Evolutionary conservation across 2,113 vertebrate genomes (phyloP).

Genomic region (Dipodomys ordii): DNA sequence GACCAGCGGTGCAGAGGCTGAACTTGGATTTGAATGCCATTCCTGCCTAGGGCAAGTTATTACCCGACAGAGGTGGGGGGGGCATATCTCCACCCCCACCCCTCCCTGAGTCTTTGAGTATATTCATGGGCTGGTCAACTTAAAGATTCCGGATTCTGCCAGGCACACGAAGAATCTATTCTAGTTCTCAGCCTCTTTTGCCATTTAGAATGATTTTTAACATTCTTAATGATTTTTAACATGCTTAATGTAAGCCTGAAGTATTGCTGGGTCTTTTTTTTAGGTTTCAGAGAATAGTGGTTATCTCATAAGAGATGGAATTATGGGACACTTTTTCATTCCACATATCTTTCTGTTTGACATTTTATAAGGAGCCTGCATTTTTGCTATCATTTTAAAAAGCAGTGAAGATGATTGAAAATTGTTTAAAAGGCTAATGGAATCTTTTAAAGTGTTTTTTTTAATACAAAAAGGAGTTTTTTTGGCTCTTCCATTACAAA

Average conservation of each 20-base stretch:
- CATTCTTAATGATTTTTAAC: neutral
- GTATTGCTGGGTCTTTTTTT: neutral
- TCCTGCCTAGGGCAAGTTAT: slow-evolving; percentile 17
- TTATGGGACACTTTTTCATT: neutral
- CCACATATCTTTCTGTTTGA: slow-evolving; percentile 46
- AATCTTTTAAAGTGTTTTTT: slow-evolving; percentile 61
- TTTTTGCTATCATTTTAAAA: slow-evolving; percentile 69
- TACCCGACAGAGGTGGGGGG: neutral
- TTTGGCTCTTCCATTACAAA: slow-evolving; percentile 51
- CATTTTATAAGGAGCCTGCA: slow-evolving; percentile 34
- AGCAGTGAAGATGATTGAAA: slow-evolving; percentile 62
- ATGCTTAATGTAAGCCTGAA: slow-evolving; percentile 26
- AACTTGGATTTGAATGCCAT: slow-evolving; percentile 67
- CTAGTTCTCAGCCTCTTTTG: neutral
- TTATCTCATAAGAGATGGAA: slow-evolving; percentile 38
- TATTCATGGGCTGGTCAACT: neutral
- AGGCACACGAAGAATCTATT: neutral
- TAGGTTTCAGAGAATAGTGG: slow-evolving; percentile 42
- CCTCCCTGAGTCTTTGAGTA: neutral
- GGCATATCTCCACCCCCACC: neutral
- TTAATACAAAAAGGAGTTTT: neutral
- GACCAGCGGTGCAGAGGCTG: neutral
- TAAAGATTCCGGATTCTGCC: neutral
- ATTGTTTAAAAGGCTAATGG: slow-evolving; percentile 60
- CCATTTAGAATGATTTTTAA: slow-evolving; percentile 21